A percentile compares a stretch with the other conserved stretches of the same genome.
Conservation (phyloP, 2,888 invertebrate species). For the Dryocosmus kuriphilus region DNA sequence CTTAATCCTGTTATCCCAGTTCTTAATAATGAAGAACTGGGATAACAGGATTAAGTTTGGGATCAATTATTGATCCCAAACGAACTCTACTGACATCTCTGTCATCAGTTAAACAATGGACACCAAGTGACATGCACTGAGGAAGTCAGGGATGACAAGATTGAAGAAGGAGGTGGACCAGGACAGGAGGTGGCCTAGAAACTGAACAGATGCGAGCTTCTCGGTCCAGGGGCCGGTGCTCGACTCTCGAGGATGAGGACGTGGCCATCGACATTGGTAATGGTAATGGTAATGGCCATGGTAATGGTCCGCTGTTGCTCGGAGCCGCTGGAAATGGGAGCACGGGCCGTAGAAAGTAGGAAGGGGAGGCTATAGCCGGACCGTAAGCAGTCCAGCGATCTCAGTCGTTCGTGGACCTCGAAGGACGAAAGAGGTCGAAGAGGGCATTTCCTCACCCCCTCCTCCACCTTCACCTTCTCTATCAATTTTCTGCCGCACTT, state of each 20-base stretch:
- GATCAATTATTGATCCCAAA: too few relatives aligned
- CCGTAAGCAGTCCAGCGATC: slow-evolving; percentile 71
- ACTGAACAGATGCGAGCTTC: slow-evolving; percentile 17
- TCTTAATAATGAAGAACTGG: too few relatives aligned
- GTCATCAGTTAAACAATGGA: slow-evolving; percentile 21
- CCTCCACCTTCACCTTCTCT: slow-evolving; percentile 50
- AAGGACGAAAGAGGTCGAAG: slow-evolving; percentile 77
- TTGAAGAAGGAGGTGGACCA: slow-evolving; percentile 20
- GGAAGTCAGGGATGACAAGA: slow-evolving; percentile 6
- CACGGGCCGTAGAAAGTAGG: slow-evolving; percentile 64
- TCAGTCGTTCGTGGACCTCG: slow-evolving; percentile 77
- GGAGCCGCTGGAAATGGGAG: slow-evolving; percentile 74
- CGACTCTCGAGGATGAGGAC: slow-evolving; percentile 45
- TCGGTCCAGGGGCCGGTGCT: slow-evolving; percentile 33
- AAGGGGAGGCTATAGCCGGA: slow-evolving; percentile 70
- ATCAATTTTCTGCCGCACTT: slow-evolving; percentile 52
- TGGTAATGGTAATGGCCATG: slow-evolving; percentile 61
- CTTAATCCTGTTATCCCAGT: too few relatives aligned
- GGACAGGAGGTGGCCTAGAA: slow-evolving; percentile 44
- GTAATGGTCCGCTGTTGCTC: slow-evolving; percentile 63
- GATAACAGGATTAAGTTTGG: too few relatives aligned
- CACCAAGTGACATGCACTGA: background rate
- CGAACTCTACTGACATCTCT: background rate
- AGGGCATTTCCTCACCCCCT: slow-evolving; percentile 70
- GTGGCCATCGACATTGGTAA: slow-evolving; percentile 67